Evolutionary conservation across 2,888 invertebrate genomes (phyloP).

Genomic region (Venusia cambrica): DNA sequence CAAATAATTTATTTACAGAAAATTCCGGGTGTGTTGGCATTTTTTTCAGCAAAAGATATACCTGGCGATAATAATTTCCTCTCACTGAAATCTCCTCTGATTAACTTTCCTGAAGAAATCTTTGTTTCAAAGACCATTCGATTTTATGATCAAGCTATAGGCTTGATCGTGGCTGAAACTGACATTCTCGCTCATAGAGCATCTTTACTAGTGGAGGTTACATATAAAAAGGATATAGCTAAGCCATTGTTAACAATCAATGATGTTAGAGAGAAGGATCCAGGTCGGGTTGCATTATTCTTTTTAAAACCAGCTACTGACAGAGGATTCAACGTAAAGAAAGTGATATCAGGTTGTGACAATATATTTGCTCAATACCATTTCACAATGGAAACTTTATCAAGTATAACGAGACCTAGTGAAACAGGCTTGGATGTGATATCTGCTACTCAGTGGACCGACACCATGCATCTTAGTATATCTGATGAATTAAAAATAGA

Average conservation of each 20-base stretch:
- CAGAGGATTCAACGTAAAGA: slow-evolving; percentile 59
- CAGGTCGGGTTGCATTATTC: slow-evolving; percentile 43
- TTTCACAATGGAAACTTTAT: slow-evolving; percentile 85
- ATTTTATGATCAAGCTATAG: slow-evolving; percentile 85
- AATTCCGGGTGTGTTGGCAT: slow-evolving; percentile 84
- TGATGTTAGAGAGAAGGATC: slow-evolving; percentile 48
- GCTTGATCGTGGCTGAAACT: slow-evolving; percentile 83
- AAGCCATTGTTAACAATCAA: slow-evolving; percentile 51
- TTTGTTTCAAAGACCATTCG: slow-evolving; percentile 75
- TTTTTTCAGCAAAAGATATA: slow-evolving; percentile 84
- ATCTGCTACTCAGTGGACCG: slow-evolving; percentile 80
- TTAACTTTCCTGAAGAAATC: slow-evolving; percentile 60
- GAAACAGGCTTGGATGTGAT: slow-evolving; percentile 85
- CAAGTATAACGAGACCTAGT: slow-evolving; percentile 79
- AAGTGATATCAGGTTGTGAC: slow-evolving; percentile 79
- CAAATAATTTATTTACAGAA: slow-evolving; percentile 62
- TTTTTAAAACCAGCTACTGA: slow-evolving; percentile 47
- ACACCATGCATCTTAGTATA: slow-evolving; percentile 74
- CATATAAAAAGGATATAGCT: slow-evolving; percentile 65
- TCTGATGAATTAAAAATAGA: slow-evolving; percentile 76
- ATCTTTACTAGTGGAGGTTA: slow-evolving; percentile 79
- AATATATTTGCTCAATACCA: slow-evolving; percentile 83
- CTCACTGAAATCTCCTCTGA: slow-evolving; percentile 11
- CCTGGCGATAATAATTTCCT: slow-evolving; percentile 83
- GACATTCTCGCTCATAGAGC: slow-evolving; percentile 80